These are phyloP conservation scores for Octonoba sinensis DNA, from an alignment of 2,888 invertebrate species.

Conservation along the genomic window DNA sequence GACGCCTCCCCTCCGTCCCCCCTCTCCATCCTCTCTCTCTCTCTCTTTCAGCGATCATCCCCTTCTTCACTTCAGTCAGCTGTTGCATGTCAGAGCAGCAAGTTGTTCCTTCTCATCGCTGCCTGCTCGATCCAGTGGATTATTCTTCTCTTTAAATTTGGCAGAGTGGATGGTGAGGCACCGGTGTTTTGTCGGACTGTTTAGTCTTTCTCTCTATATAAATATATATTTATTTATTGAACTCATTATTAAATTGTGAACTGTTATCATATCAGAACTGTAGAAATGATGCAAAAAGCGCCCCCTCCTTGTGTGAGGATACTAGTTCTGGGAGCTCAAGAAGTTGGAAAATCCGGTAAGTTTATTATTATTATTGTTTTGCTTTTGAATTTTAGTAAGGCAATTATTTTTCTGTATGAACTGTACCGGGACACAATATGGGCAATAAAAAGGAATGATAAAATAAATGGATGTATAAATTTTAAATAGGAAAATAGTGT, in stretches of 20 bases:
- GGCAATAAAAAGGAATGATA: no score
- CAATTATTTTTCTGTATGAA: neutral
- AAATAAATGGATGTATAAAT: no score
- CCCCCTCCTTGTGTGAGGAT: conserved; percentile 47
- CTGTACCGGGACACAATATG: no score
- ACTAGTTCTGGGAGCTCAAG: conserved; percentile 51
- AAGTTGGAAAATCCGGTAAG: conserved; percentile 62
- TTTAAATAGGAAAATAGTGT: no score
- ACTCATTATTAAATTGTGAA: no score
- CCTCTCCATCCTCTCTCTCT: conserved; percentile 6
- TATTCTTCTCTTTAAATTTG: neutral
- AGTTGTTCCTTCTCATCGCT: neutral
- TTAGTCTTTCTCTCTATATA: neutral
- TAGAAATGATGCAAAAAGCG: conserved; percentile 53
- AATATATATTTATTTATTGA: no score
- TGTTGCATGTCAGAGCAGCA: conserved; percentile 10
- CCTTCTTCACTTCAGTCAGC: conserved; percentile 41
- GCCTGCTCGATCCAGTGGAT: no score
- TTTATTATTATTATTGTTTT: neutral
- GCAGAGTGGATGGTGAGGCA: no score
- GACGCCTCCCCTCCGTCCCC: conserved; percentile 22
- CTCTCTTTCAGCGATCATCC: neutral
- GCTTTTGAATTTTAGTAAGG: neutral
- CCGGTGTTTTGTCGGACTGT: neutral
- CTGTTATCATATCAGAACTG: no score